Conservation (phyloP, 2,113 vertebrate species). For the Desmodus rotundus region DNA sequence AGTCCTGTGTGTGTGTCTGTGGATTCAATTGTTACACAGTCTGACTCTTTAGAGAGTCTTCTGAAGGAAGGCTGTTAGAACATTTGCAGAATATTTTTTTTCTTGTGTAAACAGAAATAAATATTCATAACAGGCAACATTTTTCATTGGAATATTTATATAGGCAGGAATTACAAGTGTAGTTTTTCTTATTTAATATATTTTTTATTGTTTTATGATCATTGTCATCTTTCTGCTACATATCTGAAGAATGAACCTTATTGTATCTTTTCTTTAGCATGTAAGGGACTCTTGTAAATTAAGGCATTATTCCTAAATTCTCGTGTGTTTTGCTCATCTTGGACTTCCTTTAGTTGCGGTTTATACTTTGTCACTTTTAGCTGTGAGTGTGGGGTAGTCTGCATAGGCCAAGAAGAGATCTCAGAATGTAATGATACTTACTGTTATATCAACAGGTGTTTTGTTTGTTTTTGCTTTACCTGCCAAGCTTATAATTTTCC, state of each 20-base stretch:
- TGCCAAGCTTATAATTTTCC: background rate
- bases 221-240: conserved; percentile 37
- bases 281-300: background rate
- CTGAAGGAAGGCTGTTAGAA: conserved; percentile 45
- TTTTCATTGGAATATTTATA: background rate
- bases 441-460: background rate
- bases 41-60: conserved; percentile 29
- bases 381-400: background rate
- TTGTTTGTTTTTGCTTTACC: background rate
- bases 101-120: conserved; percentile 45
- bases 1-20: background rate
- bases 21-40: background rate
- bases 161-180: background rate
- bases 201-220: conserved; percentile 12
- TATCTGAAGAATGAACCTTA: background rate
- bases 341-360: background rate
- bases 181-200: background rate
- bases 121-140: conserved; percentile 2
- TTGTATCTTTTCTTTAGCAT: conserved; percentile 14
- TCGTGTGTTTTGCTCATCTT: rapidly evolving
- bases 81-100: background rate
- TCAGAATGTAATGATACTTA: background rate
- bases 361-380: background rate
- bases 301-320: background rate
- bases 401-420: background rate